These are phyloP conservation scores for Drosophila sproati DNA, from an alignment of 1,140 invertebrate species.

Conservation along the genomic window DNA sequence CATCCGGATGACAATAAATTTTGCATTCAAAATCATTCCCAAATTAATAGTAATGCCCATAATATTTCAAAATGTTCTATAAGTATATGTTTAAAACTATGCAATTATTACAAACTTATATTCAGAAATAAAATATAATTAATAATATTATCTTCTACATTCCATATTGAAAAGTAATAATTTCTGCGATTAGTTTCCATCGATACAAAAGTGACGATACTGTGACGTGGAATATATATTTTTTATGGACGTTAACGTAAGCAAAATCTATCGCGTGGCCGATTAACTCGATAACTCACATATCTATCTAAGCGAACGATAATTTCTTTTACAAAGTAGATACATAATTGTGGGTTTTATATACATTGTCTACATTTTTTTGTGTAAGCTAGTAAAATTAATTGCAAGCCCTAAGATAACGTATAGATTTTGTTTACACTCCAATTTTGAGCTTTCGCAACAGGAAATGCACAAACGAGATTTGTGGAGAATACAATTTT, in stretches of 20 bases:
- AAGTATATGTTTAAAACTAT: too few species aligned
- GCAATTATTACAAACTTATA: too few species aligned
- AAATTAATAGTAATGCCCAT: too few species aligned
- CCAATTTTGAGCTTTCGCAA: neutral
- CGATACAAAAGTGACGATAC: neutral
- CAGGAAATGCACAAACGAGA: neutral
- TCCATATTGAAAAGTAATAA: neutral
- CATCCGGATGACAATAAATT: too few species aligned
- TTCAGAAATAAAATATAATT: too few species aligned
- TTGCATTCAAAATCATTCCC: too few species aligned
- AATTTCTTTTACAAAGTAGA: constrained; percentile 22
- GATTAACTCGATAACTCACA: neutral
- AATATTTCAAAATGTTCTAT: too few species aligned
- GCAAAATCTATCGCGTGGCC: neutral
- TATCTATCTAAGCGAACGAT: constrained; percentile 12
- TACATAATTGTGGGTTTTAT: constrained; percentile 61
- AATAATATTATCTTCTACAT: neutral
- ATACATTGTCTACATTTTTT: constrained; percentile 17
- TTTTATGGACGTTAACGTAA: neutral
- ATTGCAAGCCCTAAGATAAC: neutral
- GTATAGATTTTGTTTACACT: neutral
- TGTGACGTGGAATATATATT: neutral
- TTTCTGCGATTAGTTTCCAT: neutral
- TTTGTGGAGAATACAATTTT: neutral
- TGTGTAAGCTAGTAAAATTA: constrained; percentile 10